These are phyloP conservation scores for Cherax destructor DNA, from an alignment of 1,140 invertebrate genomes.

Conservation along the genomic window DNA sequence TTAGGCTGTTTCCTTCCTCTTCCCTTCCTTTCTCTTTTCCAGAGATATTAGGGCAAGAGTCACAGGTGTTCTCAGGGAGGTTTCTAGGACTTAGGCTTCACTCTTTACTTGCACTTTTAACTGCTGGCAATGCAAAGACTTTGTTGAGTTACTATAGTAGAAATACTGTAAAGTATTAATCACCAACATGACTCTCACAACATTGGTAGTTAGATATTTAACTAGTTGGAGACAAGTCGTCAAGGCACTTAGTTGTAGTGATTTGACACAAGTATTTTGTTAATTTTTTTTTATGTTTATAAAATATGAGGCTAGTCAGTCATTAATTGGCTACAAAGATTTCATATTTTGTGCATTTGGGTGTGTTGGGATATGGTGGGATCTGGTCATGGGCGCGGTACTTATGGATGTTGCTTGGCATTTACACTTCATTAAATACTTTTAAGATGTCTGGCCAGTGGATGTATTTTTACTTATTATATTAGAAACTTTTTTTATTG, in stretches of 20 bases:
- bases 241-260: neutral
- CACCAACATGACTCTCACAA: neutral
- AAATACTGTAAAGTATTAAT: neutral
- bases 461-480: neutral
- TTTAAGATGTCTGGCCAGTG: neutral
- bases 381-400: slow-evolving; percentile 12
- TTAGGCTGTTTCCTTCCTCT: too few species aligned
- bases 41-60: neutral
- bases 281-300: neutral
- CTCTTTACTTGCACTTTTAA: slow-evolving; percentile 27
- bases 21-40: too few species aligned
- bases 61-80: slow-evolving; percentile 19
- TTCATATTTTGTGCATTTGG: neutral
- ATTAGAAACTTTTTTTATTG: too few species aligned
- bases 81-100: slow-evolving; percentile 13
- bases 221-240: neutral
- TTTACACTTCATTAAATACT: neutral
- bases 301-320: neutral
- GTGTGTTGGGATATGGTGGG: neutral
- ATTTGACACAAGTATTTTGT: neutral
- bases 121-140: neutral
- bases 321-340: neutral
- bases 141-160: neutral
- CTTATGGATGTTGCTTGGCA: slow-evolving; percentile 9
- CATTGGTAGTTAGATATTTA: neutral